Conservation (phyloP, 1,140 invertebrate genomes). For the Apocrypta bakeri region DNA sequence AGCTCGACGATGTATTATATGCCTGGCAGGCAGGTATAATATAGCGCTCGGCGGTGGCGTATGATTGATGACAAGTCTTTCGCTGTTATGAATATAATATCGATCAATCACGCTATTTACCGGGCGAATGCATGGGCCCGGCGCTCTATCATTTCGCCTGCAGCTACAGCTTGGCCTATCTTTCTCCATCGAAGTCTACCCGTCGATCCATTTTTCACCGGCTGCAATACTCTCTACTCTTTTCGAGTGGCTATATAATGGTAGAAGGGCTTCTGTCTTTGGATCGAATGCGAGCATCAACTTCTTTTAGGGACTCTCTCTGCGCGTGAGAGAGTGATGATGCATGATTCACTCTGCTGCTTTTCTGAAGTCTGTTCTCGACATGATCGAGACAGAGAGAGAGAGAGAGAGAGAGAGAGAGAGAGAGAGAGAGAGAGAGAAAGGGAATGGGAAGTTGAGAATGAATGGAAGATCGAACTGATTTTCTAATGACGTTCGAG, state of each 20-base stretch:
- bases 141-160: slow-evolving; percentile 67
- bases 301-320: background rate
- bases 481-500: slow-evolving; percentile 5
- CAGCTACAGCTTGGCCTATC: background rate
- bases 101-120: slow-evolving; percentile 73
- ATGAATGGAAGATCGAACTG: slow-evolving; percentile 37
- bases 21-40: slow-evolving; percentile 55
- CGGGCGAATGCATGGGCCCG: slow-evolving; percentile 67
- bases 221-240: background rate
- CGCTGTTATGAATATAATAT: slow-evolving; percentile 73
- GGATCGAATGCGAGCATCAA: background rate
- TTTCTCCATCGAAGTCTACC: background rate
- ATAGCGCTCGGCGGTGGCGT: slow-evolving; percentile 45
- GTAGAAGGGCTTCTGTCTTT: slow-evolving; percentile 21
- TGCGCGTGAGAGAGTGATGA: slow-evolving; percentile 28
- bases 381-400: slow-evolving; percentile 16
- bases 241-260: background rate
- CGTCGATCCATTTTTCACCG: slow-evolving; percentile 39
- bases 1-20: slow-evolving; percentile 62
- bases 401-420: too few species aligned
- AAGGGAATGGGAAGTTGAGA: too few species aligned
- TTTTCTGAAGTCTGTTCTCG: background rate
- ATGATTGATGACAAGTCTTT: slow-evolving; percentile 73
- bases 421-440: too few species aligned
- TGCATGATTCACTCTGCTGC: slow-evolving; percentile 26